A percentile compares a stretch with the other conserved stretches of the same genome.
Evolutionary conservation across 2,888 invertebrate species (phyloP).

Genomic region (Drosophila kuntzei): DNA sequence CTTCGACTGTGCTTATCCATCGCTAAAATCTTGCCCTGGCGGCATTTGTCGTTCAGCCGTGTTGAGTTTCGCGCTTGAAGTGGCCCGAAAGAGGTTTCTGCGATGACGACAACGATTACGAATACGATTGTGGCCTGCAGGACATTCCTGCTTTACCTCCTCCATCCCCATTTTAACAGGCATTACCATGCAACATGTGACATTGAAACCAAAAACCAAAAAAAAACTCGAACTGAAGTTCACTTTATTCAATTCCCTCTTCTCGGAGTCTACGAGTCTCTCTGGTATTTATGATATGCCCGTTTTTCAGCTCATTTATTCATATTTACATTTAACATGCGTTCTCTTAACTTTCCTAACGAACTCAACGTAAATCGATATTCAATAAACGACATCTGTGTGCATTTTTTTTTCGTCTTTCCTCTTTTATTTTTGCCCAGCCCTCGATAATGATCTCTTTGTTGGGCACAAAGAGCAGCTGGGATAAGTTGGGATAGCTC

Average conservation of each 20-base stretch:
- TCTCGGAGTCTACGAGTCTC: not conserved
- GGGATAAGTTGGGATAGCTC: conserved; percentile 27
- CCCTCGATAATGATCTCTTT: conserved; percentile 76
- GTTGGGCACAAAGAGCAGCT: conserved; percentile 52
- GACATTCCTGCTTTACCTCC: conserved; percentile 37
- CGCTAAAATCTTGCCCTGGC: conserved; percentile 65
- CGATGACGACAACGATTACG: conserved; percentile 33
- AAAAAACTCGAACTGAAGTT: conserved; percentile 34
- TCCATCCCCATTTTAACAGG: not conserved
- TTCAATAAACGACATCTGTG: conserved; percentile 83
- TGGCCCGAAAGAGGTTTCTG: conserved; percentile 53
- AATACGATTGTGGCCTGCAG: conserved; percentile 55
- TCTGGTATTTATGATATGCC: conserved; percentile 53
- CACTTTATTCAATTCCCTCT: conserved; percentile 8
- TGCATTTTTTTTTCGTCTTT: conserved; percentile 61
- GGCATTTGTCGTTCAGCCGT: conserved; percentile 54
- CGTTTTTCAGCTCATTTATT: conserved; percentile 76
- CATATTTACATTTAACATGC: conserved; percentile 80
- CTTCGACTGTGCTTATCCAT: conserved; percentile 59
- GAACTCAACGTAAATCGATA: conserved; percentile 82
- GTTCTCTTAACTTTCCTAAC: conserved; percentile 63
- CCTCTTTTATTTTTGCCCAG: conserved; percentile 35
- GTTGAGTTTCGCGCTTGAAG: conserved; percentile 74
- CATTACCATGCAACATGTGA: conserved; percentile 73
- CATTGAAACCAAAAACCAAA: conserved; percentile 67